Conservation (phyloP, 2,888 invertebrate genomes). For the Drosophila mulleri region DNA sequence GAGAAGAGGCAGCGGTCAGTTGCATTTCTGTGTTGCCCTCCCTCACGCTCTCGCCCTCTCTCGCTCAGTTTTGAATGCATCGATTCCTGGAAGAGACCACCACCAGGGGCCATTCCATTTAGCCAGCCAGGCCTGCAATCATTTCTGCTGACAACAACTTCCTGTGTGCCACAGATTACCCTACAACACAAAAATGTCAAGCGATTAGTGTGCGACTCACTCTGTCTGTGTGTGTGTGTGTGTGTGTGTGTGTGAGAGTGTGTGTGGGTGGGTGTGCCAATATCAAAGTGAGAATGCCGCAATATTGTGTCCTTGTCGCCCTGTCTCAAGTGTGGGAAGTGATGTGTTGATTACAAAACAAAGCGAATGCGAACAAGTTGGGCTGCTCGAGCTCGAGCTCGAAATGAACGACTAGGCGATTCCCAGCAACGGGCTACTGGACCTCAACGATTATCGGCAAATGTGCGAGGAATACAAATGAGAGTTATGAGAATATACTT, state of each 20-base stretch:
- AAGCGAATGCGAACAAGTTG: constrained; percentile 19
- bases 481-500: not conserved
- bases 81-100: constrained; percentile 50
- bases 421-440: not conserved
- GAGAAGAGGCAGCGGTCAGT: constrained; percentile 49
- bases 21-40: constrained; percentile 28
- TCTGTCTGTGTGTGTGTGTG: not conserved
- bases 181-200: constrained; percentile 36
- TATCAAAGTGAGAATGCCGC: constrained; percentile 64
- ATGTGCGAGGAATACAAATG: not conserved
- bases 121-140: constrained; percentile 65
- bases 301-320: constrained; percentile 36
- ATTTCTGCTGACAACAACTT: constrained; percentile 76
- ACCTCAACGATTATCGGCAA: not conserved
- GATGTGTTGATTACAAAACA: constrained; percentile 77
- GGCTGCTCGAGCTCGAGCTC: not conserved
- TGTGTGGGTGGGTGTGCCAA: constrained; percentile 66
- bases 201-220: constrained; percentile 45
- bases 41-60: too few relatives aligned
- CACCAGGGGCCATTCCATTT: constrained; percentile 45
- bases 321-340: constrained; percentile 71
- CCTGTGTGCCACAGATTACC: constrained; percentile 67
- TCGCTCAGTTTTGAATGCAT: constrained; percentile 33
- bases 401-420: not conserved
- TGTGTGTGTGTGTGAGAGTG: constrained; percentile 7